phyloP scores from a whole-genome alignment of 2,888 invertebrate species.

The Hemaris fuciformis region DNA sequence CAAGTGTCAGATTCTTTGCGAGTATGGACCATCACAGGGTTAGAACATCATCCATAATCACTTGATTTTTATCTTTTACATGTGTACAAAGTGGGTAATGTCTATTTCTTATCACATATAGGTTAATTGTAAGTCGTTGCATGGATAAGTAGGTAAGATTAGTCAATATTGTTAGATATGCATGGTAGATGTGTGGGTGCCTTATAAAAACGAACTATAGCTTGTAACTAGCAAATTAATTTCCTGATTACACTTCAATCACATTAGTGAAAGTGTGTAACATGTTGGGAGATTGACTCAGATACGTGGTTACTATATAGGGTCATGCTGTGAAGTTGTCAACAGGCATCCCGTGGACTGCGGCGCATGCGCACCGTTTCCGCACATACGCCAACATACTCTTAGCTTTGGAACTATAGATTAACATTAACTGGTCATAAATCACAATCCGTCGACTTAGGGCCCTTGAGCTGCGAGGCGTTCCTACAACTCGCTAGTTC shows the following conservation, averaged over 20 bases:
- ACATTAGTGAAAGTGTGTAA: neutral
- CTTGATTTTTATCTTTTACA: conserved; percentile 27
- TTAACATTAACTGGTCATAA: conserved; percentile 70
- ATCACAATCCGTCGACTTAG: conserved; percentile 58
- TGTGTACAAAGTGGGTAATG: conserved; percentile 25
- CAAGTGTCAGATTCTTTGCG: too few species aligned
- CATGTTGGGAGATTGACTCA: conserved; percentile 49
- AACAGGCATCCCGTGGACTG: conserved; percentile 28
- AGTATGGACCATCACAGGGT: conserved; percentile 13
- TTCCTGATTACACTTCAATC: conserved; percentile 32
- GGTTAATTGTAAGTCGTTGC: neutral
- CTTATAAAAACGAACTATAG: neutral
- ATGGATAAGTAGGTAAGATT: neutral
- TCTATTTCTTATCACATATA: neutral
- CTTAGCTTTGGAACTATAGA: conserved; percentile 54
- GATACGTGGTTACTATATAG: conserved; percentile 44
- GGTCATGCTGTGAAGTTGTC: conserved; percentile 45
- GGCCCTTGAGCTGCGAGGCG: conserved; percentile 39
- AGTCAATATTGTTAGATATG: too few species aligned
- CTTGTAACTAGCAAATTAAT: neutral
- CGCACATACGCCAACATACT: conserved; percentile 27
- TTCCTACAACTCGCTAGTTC: conserved; percentile 52
- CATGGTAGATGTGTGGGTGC: neutral
- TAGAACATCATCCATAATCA: conserved; percentile 23
- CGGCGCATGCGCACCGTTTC: conserved; percentile 30